Base-by-base conservation (phyloP, 1,140 invertebrate species). In the Drosophila biarmipes region DNA sequence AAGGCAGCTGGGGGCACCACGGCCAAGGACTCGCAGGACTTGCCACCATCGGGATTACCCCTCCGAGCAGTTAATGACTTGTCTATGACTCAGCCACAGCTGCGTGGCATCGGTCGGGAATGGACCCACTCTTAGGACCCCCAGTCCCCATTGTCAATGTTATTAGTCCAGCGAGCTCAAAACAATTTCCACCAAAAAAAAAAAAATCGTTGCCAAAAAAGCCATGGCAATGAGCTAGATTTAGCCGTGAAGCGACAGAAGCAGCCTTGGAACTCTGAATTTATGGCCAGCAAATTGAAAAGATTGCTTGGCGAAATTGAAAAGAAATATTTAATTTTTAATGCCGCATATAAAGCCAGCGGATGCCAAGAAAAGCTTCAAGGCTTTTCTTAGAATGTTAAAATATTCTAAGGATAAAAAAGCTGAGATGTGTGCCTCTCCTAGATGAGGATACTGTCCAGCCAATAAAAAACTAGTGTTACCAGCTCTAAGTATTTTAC, bases 151-250 rank as follows among this genome's bases (percentile, higher is more conserved):
- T 42, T 75, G 68, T 69, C 59, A 72, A 59, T 78, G 76, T 89
- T 86, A 82, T 81, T 80, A 80, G 81, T 75, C 43, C 42, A 7
- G 52, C 31, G 57, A 79, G 80, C 74, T 45, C 56, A 58, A 86
- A 86, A 87, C 78, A 87, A 87, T 86, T 86, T 81, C 31, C 40
- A 61, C 66, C 3, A 3, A 61, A 62, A 24, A 3, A 61, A 62
- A 61, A 68, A 68, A 64, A 72, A 69, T 68, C 55, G 59, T 82
- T 71, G 58, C 78, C 15, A 40, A n/a, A 62, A 31, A 31, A 21
- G 34, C 57, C 51, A 58, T 51, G 45, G 12, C 66, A 58, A 43
- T 58, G 63, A 68, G 34, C 63, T 43, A 55, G 40, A 54, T 56
- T 68, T 55, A 46, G 58, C 11, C 35, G 14, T 29, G 57, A 15